Evolutionary conservation across 2,888 invertebrate genomes (phyloP).

Genomic region (Mactromeris polynyma): DNA sequence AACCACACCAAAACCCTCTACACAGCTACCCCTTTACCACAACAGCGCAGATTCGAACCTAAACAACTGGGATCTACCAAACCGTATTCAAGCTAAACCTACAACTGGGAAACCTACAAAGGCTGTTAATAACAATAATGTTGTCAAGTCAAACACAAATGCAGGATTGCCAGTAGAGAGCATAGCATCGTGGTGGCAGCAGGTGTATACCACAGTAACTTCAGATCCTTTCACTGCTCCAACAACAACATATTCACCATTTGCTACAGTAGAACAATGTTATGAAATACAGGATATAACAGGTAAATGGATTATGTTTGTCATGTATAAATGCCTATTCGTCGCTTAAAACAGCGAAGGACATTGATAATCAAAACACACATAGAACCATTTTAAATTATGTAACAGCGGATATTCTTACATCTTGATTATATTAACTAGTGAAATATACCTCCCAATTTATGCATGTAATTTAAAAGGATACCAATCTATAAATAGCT

Average conservation of each 20-base stretch:
- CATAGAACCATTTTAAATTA: no score
- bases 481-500: no score
- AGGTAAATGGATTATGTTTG: background rate
- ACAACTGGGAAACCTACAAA: background rate
- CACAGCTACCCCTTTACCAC: background rate
- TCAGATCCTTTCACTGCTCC: background rate
- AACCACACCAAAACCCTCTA: background rate
- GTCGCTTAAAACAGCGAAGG: no score
- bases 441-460: no score
- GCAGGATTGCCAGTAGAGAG: background rate
- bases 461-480: no score
- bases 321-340: no score
- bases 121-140: background rate
- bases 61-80: background rate
- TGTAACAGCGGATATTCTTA: no score
- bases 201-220: slow-evolving; percentile 2
- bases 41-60: background rate
- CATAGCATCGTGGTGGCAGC: slow-evolving; percentile 27
- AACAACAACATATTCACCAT: background rate
- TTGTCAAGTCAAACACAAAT: background rate
- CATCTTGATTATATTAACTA: no score
- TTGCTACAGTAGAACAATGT: background rate
- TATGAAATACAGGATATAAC: slow-evolving; percentile 30
- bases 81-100: background rate
- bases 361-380: no score